Percentiles rank a stretch among this genome's conserved stretches.
Conservation (phyloP, 2,888 invertebrate genomes). For the Dolichopus griseipennis region DNA sequence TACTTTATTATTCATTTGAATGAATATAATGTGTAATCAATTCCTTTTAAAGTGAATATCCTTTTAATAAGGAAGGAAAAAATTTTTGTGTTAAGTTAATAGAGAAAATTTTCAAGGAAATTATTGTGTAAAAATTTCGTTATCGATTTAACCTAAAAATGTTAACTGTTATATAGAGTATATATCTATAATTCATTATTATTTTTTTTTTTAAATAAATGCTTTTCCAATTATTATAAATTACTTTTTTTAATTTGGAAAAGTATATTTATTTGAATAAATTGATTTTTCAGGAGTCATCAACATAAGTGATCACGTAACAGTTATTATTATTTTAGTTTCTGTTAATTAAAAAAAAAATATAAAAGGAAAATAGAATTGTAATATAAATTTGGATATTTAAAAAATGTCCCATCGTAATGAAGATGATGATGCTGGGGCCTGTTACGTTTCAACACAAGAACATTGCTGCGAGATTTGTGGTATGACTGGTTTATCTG, state of each 20-base stretch:
- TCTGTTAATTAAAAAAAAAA: neutral
- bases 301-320: conserved; percentile 1
- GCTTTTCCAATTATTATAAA: too few relatives aligned
- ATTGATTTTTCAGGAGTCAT: conserved; percentile 1
- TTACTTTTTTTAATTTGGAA: too few relatives aligned
- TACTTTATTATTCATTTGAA: too few relatives aligned
- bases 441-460: conserved; percentile 24
- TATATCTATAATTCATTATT: neutral
- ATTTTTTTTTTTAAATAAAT: too few relatives aligned
- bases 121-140: neutral
- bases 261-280: neutral
- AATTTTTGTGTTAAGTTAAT: neutral
- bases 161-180: neutral
- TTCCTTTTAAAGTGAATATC: neutral
- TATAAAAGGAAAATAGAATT: neutral
- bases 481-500: conserved; percentile 70
- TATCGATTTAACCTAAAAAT: conserved; percentile 3
- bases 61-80: neutral
- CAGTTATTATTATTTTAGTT: neutral
- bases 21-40: too few relatives aligned
- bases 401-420: neutral
- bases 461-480: conserved; percentile 69
- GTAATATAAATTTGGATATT: neutral
- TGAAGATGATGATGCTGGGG: conserved; percentile 21
- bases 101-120: conserved; percentile 4